phyloP scores from a whole-genome alignment of 2,888 invertebrate species.

The Bruchidius siliquastri region DNA sequence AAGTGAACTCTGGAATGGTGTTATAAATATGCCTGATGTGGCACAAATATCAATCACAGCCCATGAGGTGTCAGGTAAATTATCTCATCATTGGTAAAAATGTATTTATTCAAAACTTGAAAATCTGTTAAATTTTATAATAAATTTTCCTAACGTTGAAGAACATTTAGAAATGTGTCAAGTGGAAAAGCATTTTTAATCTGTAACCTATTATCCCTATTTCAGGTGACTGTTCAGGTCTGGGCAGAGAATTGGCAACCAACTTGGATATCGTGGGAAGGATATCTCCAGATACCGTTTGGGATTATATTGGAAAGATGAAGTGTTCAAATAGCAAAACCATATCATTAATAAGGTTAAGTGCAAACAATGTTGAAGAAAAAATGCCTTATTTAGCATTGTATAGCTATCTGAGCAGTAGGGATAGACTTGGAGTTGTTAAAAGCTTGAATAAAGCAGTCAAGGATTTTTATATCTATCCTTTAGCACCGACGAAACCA shows the following conservation, averaged over 20 bases:
- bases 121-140: no score
- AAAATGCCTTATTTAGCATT: slow-evolving; percentile 79
- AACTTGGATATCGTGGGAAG: slow-evolving; percentile 86
- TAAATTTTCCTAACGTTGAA: no score
- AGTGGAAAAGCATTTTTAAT: neutral
- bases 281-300: slow-evolving; percentile 83
- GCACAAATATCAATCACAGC: slow-evolving; percentile 81
- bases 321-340: slow-evolving; percentile 84
- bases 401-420: slow-evolving; percentile 83
- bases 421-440: slow-evolving; percentile 80
- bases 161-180: neutral
- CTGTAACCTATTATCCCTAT: neutral
- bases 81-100: slow-evolving; percentile 8
- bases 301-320: slow-evolving; percentile 91
- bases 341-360: slow-evolving; percentile 75
- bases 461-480: slow-evolving; percentile 92
- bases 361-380: slow-evolving; percentile 78
- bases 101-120: no score
- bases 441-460: slow-evolving; percentile 73
- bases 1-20: slow-evolving; percentile 67
- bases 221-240: slow-evolving; percentile 59
- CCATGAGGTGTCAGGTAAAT: slow-evolving; percentile 60
- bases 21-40: slow-evolving; percentile 86
- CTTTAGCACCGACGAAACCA: slow-evolving; percentile 69
- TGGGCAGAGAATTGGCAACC: slow-evolving; percentile 69